Base-by-base conservation (phyloP, 2,888 invertebrate genomes). In the Melanotus villosus region DNA sequence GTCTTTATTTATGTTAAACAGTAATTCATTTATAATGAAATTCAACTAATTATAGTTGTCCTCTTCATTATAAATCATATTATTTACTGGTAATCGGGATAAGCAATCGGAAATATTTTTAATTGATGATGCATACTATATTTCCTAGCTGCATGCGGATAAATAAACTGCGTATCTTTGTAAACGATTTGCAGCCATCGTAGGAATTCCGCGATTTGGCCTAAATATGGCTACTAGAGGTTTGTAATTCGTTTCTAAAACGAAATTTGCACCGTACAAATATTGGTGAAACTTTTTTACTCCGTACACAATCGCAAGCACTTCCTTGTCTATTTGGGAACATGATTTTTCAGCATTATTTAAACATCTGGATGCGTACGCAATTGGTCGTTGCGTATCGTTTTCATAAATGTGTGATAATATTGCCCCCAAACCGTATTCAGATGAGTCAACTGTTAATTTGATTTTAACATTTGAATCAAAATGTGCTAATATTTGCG, bases 381-480 rank as follows among this genome's bases (percentile, higher is more conserved):
- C 57, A 10, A 68, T 64, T 9, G 64, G 64, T 50, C 30, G 57
- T 58, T 68, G 58, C 54, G 67, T 68, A 12, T 79, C 77, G 71
- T 80, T 75, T 36, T 56, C 63, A 21, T 70, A 69, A 26, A 69
- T 74, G 36, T 80, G 79, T 12, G 68, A 65, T 43, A 79, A 65
- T 9, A 79, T 77, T 4, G 80, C 73, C 3, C 78, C 80, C 21
- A 80, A 38, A 4, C 80, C 80, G 34, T 65, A 68, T 7, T 23
- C 21, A 21, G 64, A 52, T 7, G 70, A 64, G 65, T 73, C 68
- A 16, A 41, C 47, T 7, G 62, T 58, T 18, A 65, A 43, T 18
- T 57, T 47, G 26, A 70, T 63, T 9, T 26, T 34, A 38, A 38
- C 23, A 26, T 43, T 43, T 19, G 65, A 56, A 41, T 69, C 26